These are phyloP conservation scores for Kryptolebias marmoratus DNA, from an alignment of 2,113 vertebrate species.

Conservation along the genomic window DNA sequence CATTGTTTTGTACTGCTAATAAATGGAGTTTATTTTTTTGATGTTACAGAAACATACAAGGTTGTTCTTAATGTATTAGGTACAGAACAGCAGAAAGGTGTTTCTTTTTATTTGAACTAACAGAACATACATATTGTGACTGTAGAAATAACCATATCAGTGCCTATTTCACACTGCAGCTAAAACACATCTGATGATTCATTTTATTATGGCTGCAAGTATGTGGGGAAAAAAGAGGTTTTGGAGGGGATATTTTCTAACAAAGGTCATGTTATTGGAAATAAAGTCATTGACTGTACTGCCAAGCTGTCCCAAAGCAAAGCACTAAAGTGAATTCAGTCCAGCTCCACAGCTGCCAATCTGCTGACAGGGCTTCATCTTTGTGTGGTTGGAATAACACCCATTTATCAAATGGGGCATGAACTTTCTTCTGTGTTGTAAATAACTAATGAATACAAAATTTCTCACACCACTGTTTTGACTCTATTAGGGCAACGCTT, in stretches of 20 bases:
- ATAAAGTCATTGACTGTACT: constrained; percentile 12
- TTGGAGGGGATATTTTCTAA: constrained; percentile 13
- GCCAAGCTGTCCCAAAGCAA: constrained; percentile 33
- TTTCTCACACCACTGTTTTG: not conserved
- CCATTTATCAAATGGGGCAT: constrained; percentile 18
- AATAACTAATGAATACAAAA: not conserved
- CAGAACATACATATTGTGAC: too few species aligned
- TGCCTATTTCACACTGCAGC: not conserved
- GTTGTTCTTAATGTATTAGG: too few species aligned
- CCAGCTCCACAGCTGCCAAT: constrained; percentile 38
- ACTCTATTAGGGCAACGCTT: not conserved
- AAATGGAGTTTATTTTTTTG: too few species aligned
- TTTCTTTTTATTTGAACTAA: too few species aligned
- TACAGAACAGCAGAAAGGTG: too few species aligned
- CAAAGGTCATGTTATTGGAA: constrained; percentile 25
- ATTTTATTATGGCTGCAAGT: constrained; percentile 4
- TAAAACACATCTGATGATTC: constrained; percentile 29
- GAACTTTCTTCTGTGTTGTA: not conserved
- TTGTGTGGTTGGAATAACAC: constrained; percentile 37
- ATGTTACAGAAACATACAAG: too few species aligned
- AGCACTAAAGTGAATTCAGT: constrained; percentile 27
- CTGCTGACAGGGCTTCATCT: constrained; percentile 39
- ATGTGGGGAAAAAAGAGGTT: constrained; percentile 12
- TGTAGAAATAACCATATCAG: not conserved
- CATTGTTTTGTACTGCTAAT: too few species aligned